Base-by-base conservation (phyloP, 2,888 invertebrate genomes). In the Clepsis dumicolana region DNA sequence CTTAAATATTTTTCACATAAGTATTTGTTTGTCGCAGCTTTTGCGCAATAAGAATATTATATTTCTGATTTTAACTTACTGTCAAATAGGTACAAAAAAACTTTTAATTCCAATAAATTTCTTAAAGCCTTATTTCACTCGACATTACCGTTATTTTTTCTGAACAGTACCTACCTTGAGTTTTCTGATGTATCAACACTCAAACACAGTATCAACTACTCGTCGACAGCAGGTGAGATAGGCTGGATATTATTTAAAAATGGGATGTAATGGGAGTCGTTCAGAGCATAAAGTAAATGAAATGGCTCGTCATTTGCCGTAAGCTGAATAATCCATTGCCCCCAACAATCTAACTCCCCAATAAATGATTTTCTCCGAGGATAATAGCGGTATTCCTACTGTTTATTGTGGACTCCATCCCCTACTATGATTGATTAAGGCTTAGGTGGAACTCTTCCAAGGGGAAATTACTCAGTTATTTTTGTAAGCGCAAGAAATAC, bases 371-470 rank as follows among this genome's bases (percentile, higher is more conserved):
- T 84, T 77, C 79, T 79, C 80, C 81, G 79, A 80, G 82, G 83
- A 85, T 88, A 88, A 86, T 84, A 80, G 81, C 74, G 78, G 80
- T 82, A 84, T 84, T 84, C 84, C 84, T 84, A 74, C 82, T 86
- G 85, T 87, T 87, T 88, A 86, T 86, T 89, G 85, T 87, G 80
- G 83, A 83, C 87, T 85, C 84, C 79, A 84, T 86, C 82, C 80
- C 77, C 73, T 74, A 75, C 75, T 80, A 87, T 89, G 89, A 89
- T 89, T 88, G 89, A 89, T 89, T 86, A 86, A 82, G 81, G 82
- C 83, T 86, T 86, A 84, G 79, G 81, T 83, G 86, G 83, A 89
- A 87, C 84, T 84, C 80, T 80, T 84, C 82, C 81, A 84, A 86
- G 80, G 79, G 78, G 79, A 85, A 86, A 87, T 85, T 84, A 86